phyloP scores from a whole-genome alignment of 2,888 invertebrate genomes.

The Caradrina kadenii region DNA sequence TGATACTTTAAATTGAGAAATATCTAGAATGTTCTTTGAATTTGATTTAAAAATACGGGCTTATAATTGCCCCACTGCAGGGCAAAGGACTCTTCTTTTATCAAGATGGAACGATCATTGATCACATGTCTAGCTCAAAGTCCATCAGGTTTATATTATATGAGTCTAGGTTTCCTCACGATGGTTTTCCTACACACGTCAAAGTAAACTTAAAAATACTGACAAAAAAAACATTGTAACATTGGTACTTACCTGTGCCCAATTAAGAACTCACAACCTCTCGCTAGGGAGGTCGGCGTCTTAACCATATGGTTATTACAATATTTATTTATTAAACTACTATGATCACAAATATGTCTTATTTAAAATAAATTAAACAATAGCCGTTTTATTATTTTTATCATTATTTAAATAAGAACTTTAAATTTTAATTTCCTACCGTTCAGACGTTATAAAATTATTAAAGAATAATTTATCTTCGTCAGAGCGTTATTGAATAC shows the following conservation, averaged over 20 bases:
- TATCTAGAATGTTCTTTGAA: too few relatives aligned
- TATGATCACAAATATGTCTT: not conserved
- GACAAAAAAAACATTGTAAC: too few relatives aligned
- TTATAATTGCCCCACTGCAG: too few relatives aligned
- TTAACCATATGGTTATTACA: too few relatives aligned
- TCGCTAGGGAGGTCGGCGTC: too few relatives aligned
- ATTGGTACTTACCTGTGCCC: too few relatives aligned
- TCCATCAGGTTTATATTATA: not conserved
- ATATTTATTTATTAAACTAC: not conserved
- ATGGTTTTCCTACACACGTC: too few relatives aligned
- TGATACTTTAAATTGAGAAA: not conserved
- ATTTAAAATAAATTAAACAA: not conserved
- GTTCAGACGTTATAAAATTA: constrained; percentile 10
- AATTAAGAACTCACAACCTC: too few relatives aligned
- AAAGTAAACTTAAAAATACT: too few relatives aligned
- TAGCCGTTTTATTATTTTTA: not conserved
- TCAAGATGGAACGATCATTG: not conserved
- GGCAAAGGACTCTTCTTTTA: not conserved
- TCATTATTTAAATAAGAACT: not conserved
- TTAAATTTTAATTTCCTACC: not conserved
- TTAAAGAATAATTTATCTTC: constrained; percentile 37
- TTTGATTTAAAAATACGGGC: too few relatives aligned
- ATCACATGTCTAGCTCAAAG: too few relatives aligned
- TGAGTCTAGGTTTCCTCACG: too few relatives aligned
- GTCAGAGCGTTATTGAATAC: constrained; percentile 39